These are phyloP conservation scores for Ceratotherium simum DNA, from an alignment of 2,113 vertebrate genomes.

Conservation along the genomic window DNA sequence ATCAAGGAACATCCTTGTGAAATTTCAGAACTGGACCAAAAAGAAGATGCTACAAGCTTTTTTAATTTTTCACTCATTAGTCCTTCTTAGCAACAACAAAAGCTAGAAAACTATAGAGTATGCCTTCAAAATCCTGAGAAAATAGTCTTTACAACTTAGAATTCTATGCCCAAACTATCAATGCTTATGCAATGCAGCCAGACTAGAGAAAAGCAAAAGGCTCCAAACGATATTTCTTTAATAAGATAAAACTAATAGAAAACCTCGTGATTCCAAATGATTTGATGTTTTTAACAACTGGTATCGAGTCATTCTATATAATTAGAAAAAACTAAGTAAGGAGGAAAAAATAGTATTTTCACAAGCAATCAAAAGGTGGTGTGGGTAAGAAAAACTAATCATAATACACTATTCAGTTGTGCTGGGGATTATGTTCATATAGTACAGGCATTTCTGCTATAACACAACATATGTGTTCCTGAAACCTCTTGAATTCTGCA, in stretches of 20 bases:
- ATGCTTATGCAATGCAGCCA: not conserved
- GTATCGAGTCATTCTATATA: not conserved
- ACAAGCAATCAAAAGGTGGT: not conserved
- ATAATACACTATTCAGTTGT: not conserved
- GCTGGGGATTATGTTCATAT: not conserved
- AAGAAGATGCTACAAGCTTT: not conserved
- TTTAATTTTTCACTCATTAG: not conserved
- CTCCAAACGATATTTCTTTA: not conserved
- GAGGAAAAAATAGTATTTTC: not conserved
- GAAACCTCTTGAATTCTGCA: not conserved
- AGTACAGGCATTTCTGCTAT: not conserved
- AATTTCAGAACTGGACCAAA: not conserved
- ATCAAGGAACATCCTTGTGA: not conserved
- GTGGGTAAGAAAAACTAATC: not conserved
- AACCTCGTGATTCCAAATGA: not conserved
- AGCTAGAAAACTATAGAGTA: not conserved
- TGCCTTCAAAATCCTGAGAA: not conserved
- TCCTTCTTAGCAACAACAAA: not conserved
- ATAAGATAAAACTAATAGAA: constrained; percentile 20
- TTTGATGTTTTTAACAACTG: not conserved
- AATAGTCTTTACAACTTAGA: not conserved
- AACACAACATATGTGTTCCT: not conserved
- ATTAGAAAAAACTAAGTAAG: not conserved
- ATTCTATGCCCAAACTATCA: not conserved
- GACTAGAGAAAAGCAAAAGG: not conserved